These are phyloP conservation scores for Paramuricea clavata DNA, from an alignment of 92 coral and sea anemone species.

Conservation along the genomic window DNA sequence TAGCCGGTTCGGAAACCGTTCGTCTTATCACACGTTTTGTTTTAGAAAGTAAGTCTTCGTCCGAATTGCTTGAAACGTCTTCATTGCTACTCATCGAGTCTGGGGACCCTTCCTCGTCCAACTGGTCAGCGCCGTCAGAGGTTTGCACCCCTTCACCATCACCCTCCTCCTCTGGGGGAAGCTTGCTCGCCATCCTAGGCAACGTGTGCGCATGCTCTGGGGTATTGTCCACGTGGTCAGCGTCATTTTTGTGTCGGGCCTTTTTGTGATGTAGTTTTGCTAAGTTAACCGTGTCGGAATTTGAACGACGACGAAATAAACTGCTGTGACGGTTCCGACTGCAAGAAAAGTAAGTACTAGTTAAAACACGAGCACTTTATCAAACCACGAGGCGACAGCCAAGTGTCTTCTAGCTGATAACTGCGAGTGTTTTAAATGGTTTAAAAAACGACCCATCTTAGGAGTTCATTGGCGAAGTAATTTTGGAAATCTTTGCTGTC, in stretches of 20 bases:
- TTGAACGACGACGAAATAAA: slow-evolving; percentile 27
- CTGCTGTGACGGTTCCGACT: slow-evolving; percentile 30
- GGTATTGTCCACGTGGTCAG: slow-evolving; percentile 10
- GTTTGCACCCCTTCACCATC: background rate
- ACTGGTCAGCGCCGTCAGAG: background rate
- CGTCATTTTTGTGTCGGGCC: background rate
- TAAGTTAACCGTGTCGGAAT: slow-evolving; percentile 25
- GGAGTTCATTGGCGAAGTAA: too few relatives aligned
- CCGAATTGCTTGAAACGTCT: background rate
- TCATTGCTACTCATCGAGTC: background rate
- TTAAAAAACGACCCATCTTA: too few relatives aligned
- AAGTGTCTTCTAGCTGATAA: too few relatives aligned
- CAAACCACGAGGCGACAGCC: too few relatives aligned
- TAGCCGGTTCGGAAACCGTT: slow-evolving; percentile 30
- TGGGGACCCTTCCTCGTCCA: background rate
- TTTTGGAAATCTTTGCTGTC: too few relatives aligned
- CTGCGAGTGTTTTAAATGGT: too few relatives aligned
- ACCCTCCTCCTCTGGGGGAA: background rate
- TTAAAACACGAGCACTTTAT: too few relatives aligned
- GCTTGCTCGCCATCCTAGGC: background rate
- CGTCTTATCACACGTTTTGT: background rate
- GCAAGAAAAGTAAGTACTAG: background rate
- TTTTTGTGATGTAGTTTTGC: background rate
- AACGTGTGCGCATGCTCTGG: slow-evolving; percentile 31
- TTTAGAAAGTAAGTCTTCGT: background rate